Percentiles rank a stretch among this genome's conserved stretches.
Evolutionary conservation across 2,888 invertebrate species (phyloP).

Genomic region (Phortica okadai): DNA sequence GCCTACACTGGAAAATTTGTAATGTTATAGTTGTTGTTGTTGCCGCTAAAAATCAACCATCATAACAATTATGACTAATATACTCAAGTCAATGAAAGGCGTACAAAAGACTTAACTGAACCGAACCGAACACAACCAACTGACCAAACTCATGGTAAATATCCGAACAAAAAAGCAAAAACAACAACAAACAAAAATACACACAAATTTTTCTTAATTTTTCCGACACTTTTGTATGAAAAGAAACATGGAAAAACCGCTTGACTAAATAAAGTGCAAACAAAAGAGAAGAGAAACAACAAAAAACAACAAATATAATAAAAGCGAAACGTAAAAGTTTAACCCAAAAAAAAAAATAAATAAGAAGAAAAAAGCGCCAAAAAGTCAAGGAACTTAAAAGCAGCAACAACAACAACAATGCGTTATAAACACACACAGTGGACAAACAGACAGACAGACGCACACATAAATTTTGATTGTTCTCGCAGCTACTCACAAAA

Average conservation of each 20-base stretch:
- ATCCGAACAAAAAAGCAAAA: neutral
- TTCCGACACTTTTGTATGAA: neutral
- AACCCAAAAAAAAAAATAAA: neutral
- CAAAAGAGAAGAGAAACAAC: slow-evolving; percentile 1
- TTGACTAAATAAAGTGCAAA: neutral
- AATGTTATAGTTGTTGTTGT: no score
- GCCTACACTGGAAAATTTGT: neutral
- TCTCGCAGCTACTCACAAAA: neutral
- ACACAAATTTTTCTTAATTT: slow-evolving; percentile 2
- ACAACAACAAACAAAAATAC: neutral
- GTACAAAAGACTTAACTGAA: neutral
- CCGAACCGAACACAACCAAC: neutral
- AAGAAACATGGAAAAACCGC: neutral
- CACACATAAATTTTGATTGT: neutral
- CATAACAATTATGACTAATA: slow-evolving; percentile 20
- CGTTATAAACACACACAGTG: neutral
- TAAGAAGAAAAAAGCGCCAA: slow-evolving; percentile 11
- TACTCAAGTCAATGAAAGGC: slow-evolving; percentile 2
- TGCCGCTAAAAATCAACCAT: neutral
- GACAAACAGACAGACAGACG: neutral
- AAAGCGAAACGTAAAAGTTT: neutral
- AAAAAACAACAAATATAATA: neutral
- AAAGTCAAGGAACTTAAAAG: slow-evolving; percentile 28
- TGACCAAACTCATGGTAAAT: neutral
- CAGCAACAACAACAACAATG: slow-evolving; percentile 12